Evolutionary conservation across 2,113 vertebrate species (phyloP).

Genomic region (Myotis davidii): DNA sequence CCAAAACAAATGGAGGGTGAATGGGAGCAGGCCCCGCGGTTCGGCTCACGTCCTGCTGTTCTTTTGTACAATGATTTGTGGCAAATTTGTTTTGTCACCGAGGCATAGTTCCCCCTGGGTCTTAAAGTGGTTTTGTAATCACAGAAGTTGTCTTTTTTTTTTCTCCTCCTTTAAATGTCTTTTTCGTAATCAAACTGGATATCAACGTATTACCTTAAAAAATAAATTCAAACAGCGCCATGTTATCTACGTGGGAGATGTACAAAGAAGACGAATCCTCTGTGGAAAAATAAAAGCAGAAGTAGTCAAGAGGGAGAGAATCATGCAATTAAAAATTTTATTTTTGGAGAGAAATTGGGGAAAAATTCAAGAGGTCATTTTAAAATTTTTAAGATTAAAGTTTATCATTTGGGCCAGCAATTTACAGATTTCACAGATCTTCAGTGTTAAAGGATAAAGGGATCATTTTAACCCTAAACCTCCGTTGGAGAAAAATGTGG

Average conservation of each 20-base stretch:
- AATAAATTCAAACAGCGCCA: constrained; percentile 56
- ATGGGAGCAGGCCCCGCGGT: constrained; percentile 90
- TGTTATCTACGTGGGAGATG: constrained; percentile 3
- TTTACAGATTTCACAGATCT: not conserved
- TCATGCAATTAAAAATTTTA: constrained; percentile 35
- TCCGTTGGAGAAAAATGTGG: constrained; percentile 53
- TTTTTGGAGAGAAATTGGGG: not conserved
- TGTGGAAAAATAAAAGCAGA: constrained; percentile 36
- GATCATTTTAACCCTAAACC: not conserved
- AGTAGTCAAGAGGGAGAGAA: not conserved
- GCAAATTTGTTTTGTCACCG: constrained; percentile 99
- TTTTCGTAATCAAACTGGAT: constrained; percentile 72
- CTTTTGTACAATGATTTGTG: constrained; percentile 99
- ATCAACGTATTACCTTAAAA: constrained; percentile 75
- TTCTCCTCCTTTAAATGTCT: constrained; percentile 18
- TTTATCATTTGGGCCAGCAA: not conserved
- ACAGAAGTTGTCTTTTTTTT: constrained; percentile 39
- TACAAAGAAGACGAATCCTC: constrained; percentile 48
- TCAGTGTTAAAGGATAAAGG: not conserved
- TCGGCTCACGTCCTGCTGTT: constrained; percentile 92
- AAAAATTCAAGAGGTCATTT: not conserved
- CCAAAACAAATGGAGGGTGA: constrained; percentile 90
- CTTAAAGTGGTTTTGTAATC: constrained; percentile 86
- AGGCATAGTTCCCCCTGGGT: constrained; percentile 88
- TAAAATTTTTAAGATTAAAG: not conserved